phyloP scores from a whole-genome alignment of 53 echinoderm and acorn worm genomes.

The Mesocentrotus franciscanus region DNA sequence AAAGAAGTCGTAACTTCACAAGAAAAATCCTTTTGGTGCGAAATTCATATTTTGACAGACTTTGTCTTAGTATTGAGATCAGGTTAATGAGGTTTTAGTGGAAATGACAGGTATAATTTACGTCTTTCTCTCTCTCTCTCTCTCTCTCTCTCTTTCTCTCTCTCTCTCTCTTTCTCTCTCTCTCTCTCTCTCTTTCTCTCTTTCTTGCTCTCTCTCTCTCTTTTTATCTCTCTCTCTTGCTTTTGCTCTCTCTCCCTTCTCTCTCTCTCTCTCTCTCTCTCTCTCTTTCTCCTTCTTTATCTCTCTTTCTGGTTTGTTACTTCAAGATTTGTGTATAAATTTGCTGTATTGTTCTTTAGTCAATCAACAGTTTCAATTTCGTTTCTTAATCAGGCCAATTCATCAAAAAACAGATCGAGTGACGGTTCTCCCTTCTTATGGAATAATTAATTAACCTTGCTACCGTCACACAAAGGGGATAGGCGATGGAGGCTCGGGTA shows the following conservation, averaged over 20 bases:
- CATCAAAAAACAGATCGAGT: not conserved
- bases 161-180: no score
- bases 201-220: no score
- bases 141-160: no score
- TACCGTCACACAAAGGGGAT: not conserved
- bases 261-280: no score
- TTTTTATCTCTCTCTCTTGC: no score
- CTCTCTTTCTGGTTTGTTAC: no score
- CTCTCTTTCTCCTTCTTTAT: no score
- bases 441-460: slow-evolving; percentile 13
- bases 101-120: not conserved
- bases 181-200: no score
- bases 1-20: not conserved
- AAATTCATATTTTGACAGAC: not conserved
- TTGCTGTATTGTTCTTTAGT: not conserved
- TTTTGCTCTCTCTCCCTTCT: no score
- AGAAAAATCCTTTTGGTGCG: not conserved
- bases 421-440: not conserved
- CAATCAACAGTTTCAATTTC: not conserved
- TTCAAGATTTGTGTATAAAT: not conserved
- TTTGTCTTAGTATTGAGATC: not conserved
- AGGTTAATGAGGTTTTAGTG: no score
- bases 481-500: not conserved
- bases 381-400: not conserved
- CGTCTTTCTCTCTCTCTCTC: no score